Conservation (phyloP, 2,113 vertebrate genomes). For the Nematolebias whitei region DNA sequence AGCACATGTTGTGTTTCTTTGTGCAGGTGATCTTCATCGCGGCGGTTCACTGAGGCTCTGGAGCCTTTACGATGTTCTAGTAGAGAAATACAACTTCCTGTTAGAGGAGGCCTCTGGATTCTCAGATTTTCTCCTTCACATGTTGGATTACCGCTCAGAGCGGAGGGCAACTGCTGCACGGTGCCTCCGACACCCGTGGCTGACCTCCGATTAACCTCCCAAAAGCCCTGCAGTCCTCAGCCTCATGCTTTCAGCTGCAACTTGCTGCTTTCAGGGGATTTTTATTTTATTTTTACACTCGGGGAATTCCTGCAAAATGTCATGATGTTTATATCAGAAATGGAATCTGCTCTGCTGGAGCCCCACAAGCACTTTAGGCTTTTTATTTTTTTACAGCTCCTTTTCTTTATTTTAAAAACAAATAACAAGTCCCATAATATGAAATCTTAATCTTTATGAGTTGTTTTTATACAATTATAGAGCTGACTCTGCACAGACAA, state of each 20-base stretch:
- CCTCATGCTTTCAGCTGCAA: constrained; percentile 7
- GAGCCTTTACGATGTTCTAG: constrained; percentile 78
- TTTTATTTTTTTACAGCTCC: background rate
- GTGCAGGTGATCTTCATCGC: constrained; percentile 79
- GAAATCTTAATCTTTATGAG: too few relatives aligned
- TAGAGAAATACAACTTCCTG: constrained; percentile 81
- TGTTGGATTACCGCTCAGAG: constrained; percentile 81
- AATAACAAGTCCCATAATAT: too few relatives aligned
- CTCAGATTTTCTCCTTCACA: constrained; percentile 79
- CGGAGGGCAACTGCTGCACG: constrained; percentile 81
- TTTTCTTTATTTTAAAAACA: background rate
- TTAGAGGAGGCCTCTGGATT: constrained; percentile 72
- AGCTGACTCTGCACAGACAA: too few relatives aligned
- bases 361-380: background rate
- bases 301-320: background rate
- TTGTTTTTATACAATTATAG: too few relatives aligned
- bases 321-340: background rate
- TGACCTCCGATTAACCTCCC: constrained; percentile 47
- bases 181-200: constrained; percentile 85
- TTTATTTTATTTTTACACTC: constrained; percentile 1
- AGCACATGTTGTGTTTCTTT: background rate
- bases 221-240: background rate
- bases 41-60: constrained; percentile 77
- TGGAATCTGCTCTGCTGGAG: background rate
- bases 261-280: background rate